A percentile compares a stretch with the other conserved stretches of the same genome.
These are phyloP conservation scores for Crotalus viridis DNA, from an alignment of 2,113 vertebrate species.

Conservation along the genomic window DNA sequence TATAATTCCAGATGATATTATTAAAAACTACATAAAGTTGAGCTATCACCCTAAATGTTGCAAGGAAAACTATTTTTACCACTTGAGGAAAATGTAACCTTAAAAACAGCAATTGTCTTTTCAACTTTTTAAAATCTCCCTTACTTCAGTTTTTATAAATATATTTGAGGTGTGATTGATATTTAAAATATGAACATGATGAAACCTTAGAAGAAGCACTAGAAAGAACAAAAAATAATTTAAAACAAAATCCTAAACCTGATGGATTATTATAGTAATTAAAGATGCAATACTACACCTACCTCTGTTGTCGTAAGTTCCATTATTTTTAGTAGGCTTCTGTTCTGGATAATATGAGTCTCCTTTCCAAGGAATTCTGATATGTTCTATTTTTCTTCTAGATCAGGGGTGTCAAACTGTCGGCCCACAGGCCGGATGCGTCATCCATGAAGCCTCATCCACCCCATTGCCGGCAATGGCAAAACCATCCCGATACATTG, in stretches of 20 bases:
- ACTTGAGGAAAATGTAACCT: not conserved
- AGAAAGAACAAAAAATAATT: not conserved
- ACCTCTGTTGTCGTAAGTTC: not conserved
- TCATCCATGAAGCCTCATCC: too few relatives aligned
- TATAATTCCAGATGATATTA: not conserved
- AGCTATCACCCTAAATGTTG: not conserved
- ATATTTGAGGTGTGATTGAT: not conserved
- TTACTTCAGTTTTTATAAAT: not conserved
- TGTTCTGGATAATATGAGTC: not conserved
- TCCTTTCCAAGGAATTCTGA: not conserved
- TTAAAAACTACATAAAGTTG: not conserved
- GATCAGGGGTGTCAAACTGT: not conserved
- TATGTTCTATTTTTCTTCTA: not conserved
- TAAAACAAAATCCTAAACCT: not conserved
- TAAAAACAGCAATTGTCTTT: not conserved
- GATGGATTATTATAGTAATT: not conserved
- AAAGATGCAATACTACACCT: not conserved
- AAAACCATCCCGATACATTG: too few relatives aligned
- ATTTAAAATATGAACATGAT: not conserved
- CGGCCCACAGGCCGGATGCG: too few relatives aligned
- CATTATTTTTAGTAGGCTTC: not conserved
- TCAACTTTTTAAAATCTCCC: not conserved
- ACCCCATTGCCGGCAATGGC: too few relatives aligned
- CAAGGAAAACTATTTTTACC: not conserved
- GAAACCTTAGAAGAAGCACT: not conserved